Percentiles rank a stretch among this genome's conserved stretches.
phyloP scores from a whole-genome alignment of 2,113 vertebrate species.

The Psilopsiagon aurifrons region DNA sequence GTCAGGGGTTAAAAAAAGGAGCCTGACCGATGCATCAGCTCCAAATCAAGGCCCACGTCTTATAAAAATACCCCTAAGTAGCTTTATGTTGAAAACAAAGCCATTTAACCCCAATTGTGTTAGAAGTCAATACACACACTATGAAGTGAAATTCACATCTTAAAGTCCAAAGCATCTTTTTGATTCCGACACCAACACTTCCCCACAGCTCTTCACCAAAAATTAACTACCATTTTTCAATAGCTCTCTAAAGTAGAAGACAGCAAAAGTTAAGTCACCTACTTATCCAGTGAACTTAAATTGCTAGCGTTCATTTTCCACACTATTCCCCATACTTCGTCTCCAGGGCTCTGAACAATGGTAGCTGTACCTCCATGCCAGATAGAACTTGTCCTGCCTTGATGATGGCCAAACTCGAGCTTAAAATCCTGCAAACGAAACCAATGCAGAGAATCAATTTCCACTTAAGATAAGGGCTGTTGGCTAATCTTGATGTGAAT shows the following conservation, averaged over 20 bases:
- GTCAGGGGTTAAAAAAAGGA: background rate
- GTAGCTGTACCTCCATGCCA: constrained; percentile 94
- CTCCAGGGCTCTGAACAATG: constrained; percentile 80
- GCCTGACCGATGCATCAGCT: background rate
- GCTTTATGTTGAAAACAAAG: background rate
- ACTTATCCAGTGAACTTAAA: constrained; percentile 84
- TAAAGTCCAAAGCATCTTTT: background rate
- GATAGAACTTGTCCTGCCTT: constrained; percentile 57
- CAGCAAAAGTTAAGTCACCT: constrained; percentile 71
- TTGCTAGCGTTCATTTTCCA: constrained; percentile 85
- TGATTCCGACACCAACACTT: background rate
- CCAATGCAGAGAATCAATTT: constrained; percentile 17
- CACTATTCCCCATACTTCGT: constrained; percentile 92
- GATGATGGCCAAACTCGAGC: constrained; percentile 85
- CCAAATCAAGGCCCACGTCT: background rate
- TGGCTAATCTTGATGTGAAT: background rate
- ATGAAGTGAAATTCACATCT: background rate
- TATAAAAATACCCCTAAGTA: background rate
- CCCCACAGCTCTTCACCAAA: background rate
- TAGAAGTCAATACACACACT: background rate
- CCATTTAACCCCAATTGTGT: background rate
- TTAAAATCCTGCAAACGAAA: constrained; percentile 82
- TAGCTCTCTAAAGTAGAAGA: background rate
- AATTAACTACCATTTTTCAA: background rate
- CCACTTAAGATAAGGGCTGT: background rate